Conservation (phyloP, 2,113 vertebrate genomes). For the Zapornia atra region DNA sequence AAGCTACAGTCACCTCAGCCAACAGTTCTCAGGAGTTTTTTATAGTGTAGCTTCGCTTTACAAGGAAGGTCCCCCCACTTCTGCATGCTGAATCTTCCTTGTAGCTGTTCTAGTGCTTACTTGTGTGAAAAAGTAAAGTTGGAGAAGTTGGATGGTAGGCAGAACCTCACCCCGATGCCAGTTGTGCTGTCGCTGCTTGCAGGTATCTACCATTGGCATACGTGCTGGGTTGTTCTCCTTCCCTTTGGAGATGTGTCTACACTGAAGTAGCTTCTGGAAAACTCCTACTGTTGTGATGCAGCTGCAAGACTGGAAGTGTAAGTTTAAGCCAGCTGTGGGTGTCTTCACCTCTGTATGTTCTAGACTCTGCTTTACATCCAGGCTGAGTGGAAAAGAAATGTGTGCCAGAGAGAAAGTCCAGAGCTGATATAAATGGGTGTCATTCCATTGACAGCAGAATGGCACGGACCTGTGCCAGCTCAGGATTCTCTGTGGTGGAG, state of each 20-base stretch:
- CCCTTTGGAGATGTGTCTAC: not conserved
- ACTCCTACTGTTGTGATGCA: not conserved
- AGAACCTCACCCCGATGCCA: not conserved
- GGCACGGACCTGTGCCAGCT: not conserved
- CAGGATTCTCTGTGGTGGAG: not conserved
- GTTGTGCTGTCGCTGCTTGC: not conserved
- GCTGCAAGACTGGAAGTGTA: not conserved
- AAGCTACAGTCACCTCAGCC: conserved; percentile 12
- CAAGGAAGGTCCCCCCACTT: not conserved
- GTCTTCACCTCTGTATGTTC: not conserved
- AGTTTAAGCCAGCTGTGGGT: not conserved
- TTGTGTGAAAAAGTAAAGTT: not conserved
- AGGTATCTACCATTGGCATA: not conserved
- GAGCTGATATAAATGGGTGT: not conserved
- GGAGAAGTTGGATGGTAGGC: not conserved
- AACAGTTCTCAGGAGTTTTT: not conserved
- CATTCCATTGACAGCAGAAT: not conserved
- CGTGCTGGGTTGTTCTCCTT: not conserved
- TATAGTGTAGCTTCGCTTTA: not conserved
- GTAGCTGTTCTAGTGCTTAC: not conserved
- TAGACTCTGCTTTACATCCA: not conserved
- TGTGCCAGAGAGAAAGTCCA: not conserved
- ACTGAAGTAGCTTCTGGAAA: not conserved
- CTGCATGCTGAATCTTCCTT: not conserved
- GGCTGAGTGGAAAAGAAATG: not conserved